These are phyloP conservation scores for Sebastes hubbsi DNA, from an alignment of 2,797 vertebrate species.

Conservation along the genomic window DNA sequence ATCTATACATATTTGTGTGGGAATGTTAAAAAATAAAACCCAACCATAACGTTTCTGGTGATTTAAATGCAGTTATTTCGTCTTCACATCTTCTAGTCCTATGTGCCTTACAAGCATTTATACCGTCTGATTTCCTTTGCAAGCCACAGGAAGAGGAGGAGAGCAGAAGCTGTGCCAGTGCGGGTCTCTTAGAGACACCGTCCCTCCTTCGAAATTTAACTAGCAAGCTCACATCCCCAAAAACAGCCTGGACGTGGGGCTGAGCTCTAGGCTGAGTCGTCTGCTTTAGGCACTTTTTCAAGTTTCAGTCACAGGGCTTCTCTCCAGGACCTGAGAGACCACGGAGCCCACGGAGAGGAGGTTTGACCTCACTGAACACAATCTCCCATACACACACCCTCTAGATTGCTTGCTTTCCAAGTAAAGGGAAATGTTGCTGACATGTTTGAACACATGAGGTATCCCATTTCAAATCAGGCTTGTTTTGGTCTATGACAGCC, in stretches of 20 bases:
- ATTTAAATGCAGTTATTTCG: constrained; percentile 34
- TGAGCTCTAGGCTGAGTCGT: constrained; percentile 59
- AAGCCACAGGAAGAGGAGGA: constrained; percentile 53
- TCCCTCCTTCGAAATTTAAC: constrained; percentile 35
- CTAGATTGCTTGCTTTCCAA: constrained; percentile 58
- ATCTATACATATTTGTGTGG: constrained; percentile 12
- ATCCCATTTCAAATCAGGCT: constrained; percentile 66
- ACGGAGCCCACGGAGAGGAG: constrained; percentile 62
- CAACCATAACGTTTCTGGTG: constrained; percentile 10
- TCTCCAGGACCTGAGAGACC: constrained; percentile 65
- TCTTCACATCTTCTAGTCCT: constrained; percentile 19
- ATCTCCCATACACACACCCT: constrained; percentile 16
- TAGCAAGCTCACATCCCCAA: constrained; percentile 31
- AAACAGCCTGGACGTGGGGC: constrained; percentile 38
- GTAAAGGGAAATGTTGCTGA: constrained; percentile 83
- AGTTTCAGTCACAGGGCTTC: constrained; percentile 72
- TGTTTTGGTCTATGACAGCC: constrained; percentile 48
- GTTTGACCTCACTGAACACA: constrained; percentile 44
- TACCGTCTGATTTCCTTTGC: constrained; percentile 42
- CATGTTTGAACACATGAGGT: constrained; percentile 68
- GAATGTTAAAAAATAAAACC: constrained; percentile 50
- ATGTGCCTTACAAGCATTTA: constrained; percentile 20
- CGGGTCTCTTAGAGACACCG: constrained; percentile 45
- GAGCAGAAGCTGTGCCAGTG: constrained; percentile 42
- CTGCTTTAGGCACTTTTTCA: constrained; percentile 86